phyloP scores from a whole-genome alignment of 92 coral and sea anemone species.

The Umimayanthus chanpuru region DNA sequence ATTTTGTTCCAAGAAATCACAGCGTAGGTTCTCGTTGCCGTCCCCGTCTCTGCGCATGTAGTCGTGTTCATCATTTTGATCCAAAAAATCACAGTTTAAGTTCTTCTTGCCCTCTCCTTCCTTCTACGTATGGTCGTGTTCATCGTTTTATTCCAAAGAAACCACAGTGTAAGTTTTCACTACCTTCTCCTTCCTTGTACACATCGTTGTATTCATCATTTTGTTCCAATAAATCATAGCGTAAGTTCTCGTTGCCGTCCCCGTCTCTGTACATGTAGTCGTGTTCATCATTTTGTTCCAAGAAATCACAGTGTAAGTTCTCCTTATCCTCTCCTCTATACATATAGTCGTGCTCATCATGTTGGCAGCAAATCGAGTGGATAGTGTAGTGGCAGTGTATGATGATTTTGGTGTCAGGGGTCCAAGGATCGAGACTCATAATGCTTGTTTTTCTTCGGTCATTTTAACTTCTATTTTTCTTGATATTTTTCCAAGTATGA shows the following conservation, averaged over 20 bases:
- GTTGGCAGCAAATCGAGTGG: too few relatives aligned
- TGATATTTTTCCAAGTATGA: too few relatives aligned
- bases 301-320: conserved; percentile 66
- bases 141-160: too few relatives aligned
- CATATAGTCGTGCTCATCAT: not conserved
- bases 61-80: not conserved
- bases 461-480: too few relatives aligned
- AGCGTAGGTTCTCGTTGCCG: conserved; percentile 36
- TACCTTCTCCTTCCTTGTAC: conserved; percentile 2
- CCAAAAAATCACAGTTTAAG: not conserved
- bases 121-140: not conserved
- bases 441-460: too few relatives aligned
- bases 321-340: not conserved
- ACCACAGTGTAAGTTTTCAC: too few relatives aligned
- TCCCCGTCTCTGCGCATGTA: not conserved
- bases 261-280: not conserved
- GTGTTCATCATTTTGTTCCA: conserved; percentile 43
- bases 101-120: not conserved
- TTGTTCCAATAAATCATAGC: conserved; percentile 23
- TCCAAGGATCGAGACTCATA: too few relatives aligned
- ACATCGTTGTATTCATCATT: not conserved
- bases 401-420: too few relatives aligned
- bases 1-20: not conserved
- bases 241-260: conserved; percentile 23
- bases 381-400: too few relatives aligned